These are phyloP conservation scores for Oriolus oriolus DNA, from an alignment of 2,113 vertebrate species.

Conservation along the genomic window DNA sequence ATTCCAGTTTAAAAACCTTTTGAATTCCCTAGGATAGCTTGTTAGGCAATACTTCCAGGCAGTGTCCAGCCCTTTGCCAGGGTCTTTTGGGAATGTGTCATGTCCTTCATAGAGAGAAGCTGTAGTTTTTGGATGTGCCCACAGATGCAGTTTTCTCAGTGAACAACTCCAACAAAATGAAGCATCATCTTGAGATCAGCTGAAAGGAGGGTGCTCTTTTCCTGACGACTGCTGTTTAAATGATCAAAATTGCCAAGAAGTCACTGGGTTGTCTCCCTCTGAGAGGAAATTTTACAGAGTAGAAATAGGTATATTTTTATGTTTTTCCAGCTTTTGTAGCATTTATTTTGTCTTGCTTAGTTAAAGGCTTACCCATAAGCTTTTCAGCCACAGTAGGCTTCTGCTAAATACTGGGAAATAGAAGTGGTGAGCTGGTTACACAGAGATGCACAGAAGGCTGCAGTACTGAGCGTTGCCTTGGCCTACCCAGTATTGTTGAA, in stretches of 20 bases:
- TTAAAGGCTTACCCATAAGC: neutral
- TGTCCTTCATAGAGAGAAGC: neutral
- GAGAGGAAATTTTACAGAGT: neutral
- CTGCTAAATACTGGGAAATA: neutral
- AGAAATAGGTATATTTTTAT: neutral
- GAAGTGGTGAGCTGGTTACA: neutral
- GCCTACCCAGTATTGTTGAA: neutral
- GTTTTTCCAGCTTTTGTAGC: neutral
- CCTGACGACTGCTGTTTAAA: neutral
- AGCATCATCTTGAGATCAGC: neutral
- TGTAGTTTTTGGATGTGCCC: neutral
- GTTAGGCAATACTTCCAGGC: neutral
- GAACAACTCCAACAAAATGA: neutral
- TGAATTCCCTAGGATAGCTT: neutral
- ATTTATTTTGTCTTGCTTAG: neutral
- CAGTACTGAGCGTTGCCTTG: neutral
- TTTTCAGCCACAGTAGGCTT: neutral
- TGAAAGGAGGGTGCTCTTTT: neutral
- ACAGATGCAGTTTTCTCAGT: neutral
- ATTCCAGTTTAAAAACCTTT: neutral
- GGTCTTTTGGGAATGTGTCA: neutral
- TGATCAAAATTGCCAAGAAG: neutral
- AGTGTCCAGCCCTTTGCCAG: neutral
- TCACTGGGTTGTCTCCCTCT: neutral
- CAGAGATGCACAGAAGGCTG: neutral